Conservation (phyloP, 2,888 invertebrate species). For the Cancer borealis region DNA sequence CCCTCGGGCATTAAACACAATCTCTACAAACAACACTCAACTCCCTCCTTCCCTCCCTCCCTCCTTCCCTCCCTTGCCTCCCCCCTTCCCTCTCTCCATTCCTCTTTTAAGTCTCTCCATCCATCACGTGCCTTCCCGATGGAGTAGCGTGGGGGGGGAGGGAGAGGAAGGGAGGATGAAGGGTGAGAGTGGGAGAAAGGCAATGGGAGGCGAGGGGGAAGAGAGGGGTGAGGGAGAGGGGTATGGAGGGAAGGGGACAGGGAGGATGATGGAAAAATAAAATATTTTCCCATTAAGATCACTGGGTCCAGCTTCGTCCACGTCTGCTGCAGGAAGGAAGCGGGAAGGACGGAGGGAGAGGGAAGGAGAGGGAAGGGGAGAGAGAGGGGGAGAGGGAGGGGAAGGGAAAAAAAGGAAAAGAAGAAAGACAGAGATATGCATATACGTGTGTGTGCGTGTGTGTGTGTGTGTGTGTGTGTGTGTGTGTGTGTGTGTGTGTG, state of each 20-base stretch:
- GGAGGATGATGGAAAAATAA: conserved; percentile 9
- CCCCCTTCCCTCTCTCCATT: neutral
- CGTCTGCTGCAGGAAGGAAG: conserved; percentile 13
- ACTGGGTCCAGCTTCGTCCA: neutral
- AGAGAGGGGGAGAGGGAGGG: neutral
- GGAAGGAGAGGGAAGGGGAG: neutral
- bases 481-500: conserved; percentile 20
- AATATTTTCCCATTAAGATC: conserved; percentile 37
- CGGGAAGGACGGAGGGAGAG: neutral
- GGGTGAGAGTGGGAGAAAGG: conserved; percentile 36
- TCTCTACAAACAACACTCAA: neutral
- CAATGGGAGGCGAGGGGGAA: neutral
- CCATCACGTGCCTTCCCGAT: conserved; percentile 9
- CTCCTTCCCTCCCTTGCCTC: neutral
- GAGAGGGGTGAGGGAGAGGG: neutral
- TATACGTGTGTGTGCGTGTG: neutral
- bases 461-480: conserved; percentile 20
- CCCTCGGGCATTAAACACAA: neutral
- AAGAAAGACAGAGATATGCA: neutral
- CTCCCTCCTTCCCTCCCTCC: neutral
- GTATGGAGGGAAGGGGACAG: neutral
- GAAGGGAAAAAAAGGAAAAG: neutral
- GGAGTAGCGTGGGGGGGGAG: conserved; percentile 15
- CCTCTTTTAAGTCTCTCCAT: conserved; percentile 39
- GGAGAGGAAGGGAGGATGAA: neutral